These are phyloP conservation scores for Andrena bicolor DNA, from an alignment of 2,888 invertebrate genomes.

Conservation along the genomic window DNA sequence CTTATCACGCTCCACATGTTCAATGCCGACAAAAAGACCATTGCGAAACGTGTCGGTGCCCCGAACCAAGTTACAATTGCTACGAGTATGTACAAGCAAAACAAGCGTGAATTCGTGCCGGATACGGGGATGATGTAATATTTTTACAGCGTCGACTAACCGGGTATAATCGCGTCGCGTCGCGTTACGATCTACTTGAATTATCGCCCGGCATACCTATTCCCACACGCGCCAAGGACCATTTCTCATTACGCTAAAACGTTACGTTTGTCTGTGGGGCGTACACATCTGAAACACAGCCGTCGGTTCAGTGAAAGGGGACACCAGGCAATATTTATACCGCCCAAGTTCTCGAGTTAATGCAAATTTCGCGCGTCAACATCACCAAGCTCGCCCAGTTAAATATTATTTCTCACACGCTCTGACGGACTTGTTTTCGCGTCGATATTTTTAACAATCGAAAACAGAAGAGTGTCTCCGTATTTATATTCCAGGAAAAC, in stretches of 20 bases:
- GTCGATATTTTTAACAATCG: not conserved
- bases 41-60: conserved; percentile 1
- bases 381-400: not conserved
- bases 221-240: not conserved
- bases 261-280: too few relatives aligned
- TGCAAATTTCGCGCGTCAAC: conserved; percentile 8
- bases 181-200: conserved; percentile 30
- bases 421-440: not conserved
- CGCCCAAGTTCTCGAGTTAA: conserved; percentile 19
- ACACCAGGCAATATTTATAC: conserved; percentile 23
- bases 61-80: not conserved
- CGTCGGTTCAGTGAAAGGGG: conserved; percentile 40
- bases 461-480: not conserved
- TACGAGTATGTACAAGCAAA: not conserved
- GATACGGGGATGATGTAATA: conserved; percentile 39
- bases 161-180: conserved; percentile 15
- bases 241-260: too few relatives aligned
- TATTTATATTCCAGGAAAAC: too few relatives aligned
- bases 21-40: not conserved
- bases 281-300: too few relatives aligned
- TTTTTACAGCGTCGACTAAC: conserved; percentile 19
- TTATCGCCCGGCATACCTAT: conserved; percentile 2
- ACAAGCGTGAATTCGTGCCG: conserved; percentile 13
- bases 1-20: not conserved
- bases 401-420: not conserved